These are phyloP conservation scores for Cephus cinctus DNA, from an alignment of 1,140 invertebrate genomes.

Conservation along the genomic window DNA sequence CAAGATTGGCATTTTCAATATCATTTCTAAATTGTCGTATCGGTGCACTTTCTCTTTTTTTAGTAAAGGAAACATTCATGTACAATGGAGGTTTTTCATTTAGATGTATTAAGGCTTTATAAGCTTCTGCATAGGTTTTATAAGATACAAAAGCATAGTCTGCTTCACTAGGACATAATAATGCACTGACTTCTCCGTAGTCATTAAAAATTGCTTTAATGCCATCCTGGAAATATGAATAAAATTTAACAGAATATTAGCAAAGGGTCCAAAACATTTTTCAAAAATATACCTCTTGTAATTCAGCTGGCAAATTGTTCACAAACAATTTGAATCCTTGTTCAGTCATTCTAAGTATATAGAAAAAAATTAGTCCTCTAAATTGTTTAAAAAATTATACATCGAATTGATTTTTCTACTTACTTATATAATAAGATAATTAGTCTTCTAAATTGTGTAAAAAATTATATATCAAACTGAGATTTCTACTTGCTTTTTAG, in stretches of 20 bases:
- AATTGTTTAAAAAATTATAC: no score
- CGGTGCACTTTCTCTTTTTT: conserved; percentile 8
- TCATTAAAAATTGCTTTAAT: conserved; percentile 33
- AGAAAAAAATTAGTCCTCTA: no score
- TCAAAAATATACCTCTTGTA: conserved; percentile 32
- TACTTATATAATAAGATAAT: no score
- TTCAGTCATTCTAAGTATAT: no score
- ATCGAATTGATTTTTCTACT: no score
- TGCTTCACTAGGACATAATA: conserved; percentile 21
- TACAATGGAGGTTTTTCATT: conserved; percentile 28
- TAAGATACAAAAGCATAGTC: conserved; percentile 39
- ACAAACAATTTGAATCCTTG: conserved; percentile 28
- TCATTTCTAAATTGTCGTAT: neutral
- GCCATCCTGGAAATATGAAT: conserved; percentile 29
- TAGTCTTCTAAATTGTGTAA: no score
- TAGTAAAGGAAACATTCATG: conserved; percentile 30
- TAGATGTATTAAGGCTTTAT: conserved; percentile 31
- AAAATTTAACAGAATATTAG: neutral
- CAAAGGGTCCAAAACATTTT: neutral
- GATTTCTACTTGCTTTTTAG: no score
- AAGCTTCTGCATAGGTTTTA: conserved; percentile 32
- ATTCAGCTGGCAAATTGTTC: conserved; percentile 31
- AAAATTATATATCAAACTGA: no score
- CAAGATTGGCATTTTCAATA: neutral
- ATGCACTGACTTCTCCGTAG: conserved; percentile 31